Evolutionary conservation across 2,888 invertebrate species (phyloP).

Genomic region (Abrostola tripartita): DNA sequence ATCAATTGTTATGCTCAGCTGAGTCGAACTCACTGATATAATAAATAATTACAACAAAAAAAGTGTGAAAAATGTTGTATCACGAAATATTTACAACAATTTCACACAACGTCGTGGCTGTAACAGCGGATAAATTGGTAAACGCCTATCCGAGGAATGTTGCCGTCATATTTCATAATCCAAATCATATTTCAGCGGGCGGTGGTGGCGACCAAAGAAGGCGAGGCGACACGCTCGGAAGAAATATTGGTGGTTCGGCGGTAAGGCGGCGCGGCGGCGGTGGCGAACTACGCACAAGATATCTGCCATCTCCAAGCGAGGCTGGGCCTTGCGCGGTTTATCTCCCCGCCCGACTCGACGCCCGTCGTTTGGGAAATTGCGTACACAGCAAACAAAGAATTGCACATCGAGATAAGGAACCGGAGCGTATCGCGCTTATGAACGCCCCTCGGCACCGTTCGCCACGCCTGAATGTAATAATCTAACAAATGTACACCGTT

Average conservation of each 20-base stretch:
- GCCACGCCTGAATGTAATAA: conserved; percentile 47
- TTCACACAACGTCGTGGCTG: conserved; percentile 59
- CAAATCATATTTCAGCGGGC: conserved; percentile 74
- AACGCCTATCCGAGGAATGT: conserved; percentile 66
- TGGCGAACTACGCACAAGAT: conserved; percentile 66
- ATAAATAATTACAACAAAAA: conserved; percentile 46
- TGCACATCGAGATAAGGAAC: conserved; percentile 78
- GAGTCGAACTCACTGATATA: conserved; percentile 47
- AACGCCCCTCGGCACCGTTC: conserved; percentile 54
- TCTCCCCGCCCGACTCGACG: conserved; percentile 69
- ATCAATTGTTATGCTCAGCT: conserved; percentile 42
- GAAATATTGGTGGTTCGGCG: conserved; percentile 67
- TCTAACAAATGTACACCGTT: conserved; percentile 53
- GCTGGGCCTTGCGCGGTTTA: conserved; percentile 74
- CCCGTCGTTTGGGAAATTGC: conserved; percentile 82
- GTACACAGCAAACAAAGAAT: conserved; percentile 84
- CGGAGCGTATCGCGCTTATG: conserved; percentile 73
- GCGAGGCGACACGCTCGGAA: conserved; percentile 63
- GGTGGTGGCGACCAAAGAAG: conserved; percentile 60
- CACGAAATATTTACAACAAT: conserved; percentile 58
- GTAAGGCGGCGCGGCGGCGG: conserved; percentile 50
- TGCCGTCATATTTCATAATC: conserved; percentile 74
- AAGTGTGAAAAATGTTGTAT: conserved; percentile 41
- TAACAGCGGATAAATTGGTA: conserved; percentile 64
- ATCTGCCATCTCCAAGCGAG: conserved; percentile 77